Base-by-base conservation (phyloP, 2,888 invertebrate genomes). In the Microctonus brassicae region DNA sequence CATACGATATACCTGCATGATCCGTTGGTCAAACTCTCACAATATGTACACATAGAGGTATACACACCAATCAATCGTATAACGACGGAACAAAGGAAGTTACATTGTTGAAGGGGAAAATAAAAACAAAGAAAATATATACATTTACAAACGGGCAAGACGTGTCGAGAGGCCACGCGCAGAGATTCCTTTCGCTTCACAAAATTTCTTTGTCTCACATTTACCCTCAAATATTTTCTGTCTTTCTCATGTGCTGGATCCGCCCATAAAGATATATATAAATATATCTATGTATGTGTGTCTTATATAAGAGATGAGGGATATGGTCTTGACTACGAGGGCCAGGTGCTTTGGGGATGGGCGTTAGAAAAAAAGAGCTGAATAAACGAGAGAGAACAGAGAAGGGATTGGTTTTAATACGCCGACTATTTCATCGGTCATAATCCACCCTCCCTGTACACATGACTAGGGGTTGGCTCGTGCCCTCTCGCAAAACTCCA, bases 351-450 rank as follows among this genome's bases (percentile, higher is more conserved):
- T 53, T 47, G 47, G 34, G 39, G 29, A 57, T 69, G 17, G 47
- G 47, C 47, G 47, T 7, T 47, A 17, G 17, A 47, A 47, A 17
- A 65, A n/a, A n/a, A n/a, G n/a, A n/a, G n/a, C n/a, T n/a, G 57
- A 66, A 24, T 34, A 9, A 62, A 68, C 60, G 74, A 29, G 29
- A 3, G 29, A 29, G 29, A 29, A 29, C 3, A 29, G 3, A 29
- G 70, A n/a, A 58, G 67, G 74, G 61, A 69, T 70, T 70, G 76
- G 75, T 78, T 81, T 80, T 83, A 80, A 82, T 81, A 78, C 79
- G 80, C 69, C 47, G 73, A 76, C 76, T 82, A 80, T 83, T 81
- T 83, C 83, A 79, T 81, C 80, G 82, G 80, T 81, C 81, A 81
- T 83, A 82, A 83, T 75, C 77, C 76, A 76, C 77, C 76, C 74